Base-by-base conservation (phyloP, 2,888 invertebrate genomes). In the Hoplodrina blanda region DNA sequence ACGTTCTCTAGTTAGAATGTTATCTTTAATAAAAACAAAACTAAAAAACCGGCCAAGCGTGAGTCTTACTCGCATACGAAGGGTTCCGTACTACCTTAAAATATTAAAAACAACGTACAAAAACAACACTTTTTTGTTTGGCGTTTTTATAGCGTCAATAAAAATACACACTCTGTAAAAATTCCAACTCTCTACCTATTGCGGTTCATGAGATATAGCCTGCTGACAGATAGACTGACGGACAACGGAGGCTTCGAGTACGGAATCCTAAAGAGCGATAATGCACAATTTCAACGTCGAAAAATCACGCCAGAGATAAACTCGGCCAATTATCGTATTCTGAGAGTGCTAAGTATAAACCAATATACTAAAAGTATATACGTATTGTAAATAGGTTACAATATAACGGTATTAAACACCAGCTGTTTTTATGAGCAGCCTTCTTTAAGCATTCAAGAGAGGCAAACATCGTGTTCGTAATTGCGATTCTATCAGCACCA, bases 311-410 rank as follows among this genome's bases (percentile, higher is more conserved):
- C 17, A 20, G 10, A 68, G 11, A 11, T 57, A 49, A 50, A 52
- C 54, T 20, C 61, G 41, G 2, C 30, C 57, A 57, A 62, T 65
- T 76, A 78, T 52, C 70, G 49, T n/a, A 5, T 64, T 52, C 17
- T 46, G 37, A 50, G 52, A 37, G 61, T n/a, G 71, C 63, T 10
- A 60, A 70, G 59, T 74, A 68, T 70, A 30, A 75, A 65, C 13
- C 19, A 49, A 75, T 55, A 66, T 30, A 75, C 11, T 25, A 67
- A 78, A 62, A 41, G 41, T 41, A 41, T 13, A 11, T 20, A 50
- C 20, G 53, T 73, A 37, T 52, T 55, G 69, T 53, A 79, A 76
- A 78, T 73, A 59, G 73, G 76, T 70, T 70, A 67, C 59, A 62
- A 55, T 56, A 37, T 79, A 80, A 78, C 81, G 62, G 80, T 68